phyloP scores from a whole-genome alignment of 2,797 vertebrate species.

The Pteronotus mesoamericanus region DNA sequence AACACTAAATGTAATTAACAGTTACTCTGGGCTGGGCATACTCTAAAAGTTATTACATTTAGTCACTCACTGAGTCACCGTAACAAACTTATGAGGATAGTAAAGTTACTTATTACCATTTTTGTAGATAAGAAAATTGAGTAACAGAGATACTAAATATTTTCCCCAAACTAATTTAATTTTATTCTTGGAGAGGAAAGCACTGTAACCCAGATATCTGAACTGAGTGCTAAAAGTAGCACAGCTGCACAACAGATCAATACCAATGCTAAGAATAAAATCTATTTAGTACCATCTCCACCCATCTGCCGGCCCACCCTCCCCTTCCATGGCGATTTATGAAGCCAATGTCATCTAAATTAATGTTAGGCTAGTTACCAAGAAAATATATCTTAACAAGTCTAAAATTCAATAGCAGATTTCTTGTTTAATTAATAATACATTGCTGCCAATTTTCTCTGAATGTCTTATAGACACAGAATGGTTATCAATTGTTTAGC shows the following conservation, averaged over 20 bases:
- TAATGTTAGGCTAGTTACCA: background rate
- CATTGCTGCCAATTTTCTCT: background rate
- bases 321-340: background rate
- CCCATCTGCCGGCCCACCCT: background rate
- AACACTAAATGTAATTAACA: background rate
- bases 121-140: background rate
- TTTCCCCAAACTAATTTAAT: background rate
- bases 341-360: background rate
- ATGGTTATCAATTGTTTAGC: background rate
- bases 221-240: background rate
- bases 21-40: background rate
- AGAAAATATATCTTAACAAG: background rate
- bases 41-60: background rate
- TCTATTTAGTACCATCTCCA: background rate
- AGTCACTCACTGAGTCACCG: background rate
- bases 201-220: background rate
- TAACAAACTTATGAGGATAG: background rate
- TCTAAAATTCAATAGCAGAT: background rate
- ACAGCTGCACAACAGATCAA: background rate
- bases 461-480: background rate
- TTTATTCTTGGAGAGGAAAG: background rate
- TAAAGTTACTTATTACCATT: background rate
- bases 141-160: background rate
- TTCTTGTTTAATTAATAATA: background rate
- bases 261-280: background rate